Percentiles rank a stretch among this genome's conserved stretches.
phyloP scores from a whole-genome alignment of 2,888 invertebrate species.

The Coecobrya sp. region DNA sequence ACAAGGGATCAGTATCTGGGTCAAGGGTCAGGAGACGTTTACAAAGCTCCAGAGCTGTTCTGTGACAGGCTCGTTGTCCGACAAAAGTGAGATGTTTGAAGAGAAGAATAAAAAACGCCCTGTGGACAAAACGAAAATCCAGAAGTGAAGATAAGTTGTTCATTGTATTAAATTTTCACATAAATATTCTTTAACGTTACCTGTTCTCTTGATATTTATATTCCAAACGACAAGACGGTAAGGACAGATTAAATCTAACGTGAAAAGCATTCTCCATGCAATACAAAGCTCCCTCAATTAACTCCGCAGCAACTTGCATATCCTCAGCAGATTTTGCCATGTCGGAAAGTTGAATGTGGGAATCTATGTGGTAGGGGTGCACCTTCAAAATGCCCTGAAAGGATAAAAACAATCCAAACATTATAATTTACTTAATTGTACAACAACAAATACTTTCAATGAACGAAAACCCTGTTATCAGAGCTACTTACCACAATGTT shows the following conservation, averaged over 20 bases:
- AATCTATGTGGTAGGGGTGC: constrained; percentile 94
- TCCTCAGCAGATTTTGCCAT: constrained; percentile 94
- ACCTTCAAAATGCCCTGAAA: constrained; percentile 91
- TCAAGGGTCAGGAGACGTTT: constrained; percentile 94
- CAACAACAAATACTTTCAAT: background rate
- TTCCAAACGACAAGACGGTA: constrained; percentile 92
- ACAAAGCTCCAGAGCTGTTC: constrained; percentile 95
- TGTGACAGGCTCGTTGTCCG: constrained; percentile 93
- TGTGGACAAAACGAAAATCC: too few relatives aligned
- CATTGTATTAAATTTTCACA: too few relatives aligned
- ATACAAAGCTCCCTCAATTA: constrained; percentile 93
- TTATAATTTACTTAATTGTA: background rate
- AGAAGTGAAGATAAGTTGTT: too few relatives aligned
- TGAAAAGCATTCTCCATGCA: constrained; percentile 94
- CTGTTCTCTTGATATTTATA: constrained; percentile 94
- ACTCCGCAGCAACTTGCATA: constrained; percentile 90
- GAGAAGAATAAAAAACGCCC: constrained; percentile 93
- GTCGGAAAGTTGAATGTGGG: constrained; percentile 94
- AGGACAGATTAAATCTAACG: constrained; percentile 93
- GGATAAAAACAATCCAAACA: background rate
- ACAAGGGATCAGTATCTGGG: constrained; percentile 93
- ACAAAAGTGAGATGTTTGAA: constrained; percentile 94
- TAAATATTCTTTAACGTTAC: constrained; percentile 88
- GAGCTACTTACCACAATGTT: constrained; percentile 90
- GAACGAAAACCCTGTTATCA: background rate